Base-by-base conservation (phyloP, 2,113 vertebrate species). In the Indicator maculatus region DNA sequence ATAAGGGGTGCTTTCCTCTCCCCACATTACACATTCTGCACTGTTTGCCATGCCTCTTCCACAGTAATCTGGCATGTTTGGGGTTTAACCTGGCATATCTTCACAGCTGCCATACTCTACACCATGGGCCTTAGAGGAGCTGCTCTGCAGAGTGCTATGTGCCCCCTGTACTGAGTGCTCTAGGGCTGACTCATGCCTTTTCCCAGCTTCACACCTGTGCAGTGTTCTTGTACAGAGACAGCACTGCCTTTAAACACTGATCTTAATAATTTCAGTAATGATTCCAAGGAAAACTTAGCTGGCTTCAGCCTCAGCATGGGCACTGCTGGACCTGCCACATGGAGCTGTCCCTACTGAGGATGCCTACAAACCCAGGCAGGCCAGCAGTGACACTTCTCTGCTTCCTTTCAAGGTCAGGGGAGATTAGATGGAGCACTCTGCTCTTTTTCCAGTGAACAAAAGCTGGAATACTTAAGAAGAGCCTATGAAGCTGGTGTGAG, bases 371-470 rank as follows among this genome's bases (percentile, higher is more conserved):
- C 33, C 36, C 19, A 6, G 1, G 2, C 27, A 20, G 61, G 24
- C n/a, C 16, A 26, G 23, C 66, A 58, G 27, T 86, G 18, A 86
- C 82, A 5, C 39, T 58, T 87, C 61, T 55, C 59, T 86, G n/a
- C 71, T 85, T 96, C 52, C 92, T 87, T 97, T 90, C 88, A 92
- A 97, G 99, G 98, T 82, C 98, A 98, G 79, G 98, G 98, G 50
- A 92, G 98, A 67, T 96, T 98, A 30, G 98, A 99, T 0, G 97
- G 98, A 30, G 98, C 98, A 3, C 65, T 99, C 50, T 98, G 98
- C 89, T 99, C 98, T 31, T 99, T 99, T 96, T 99, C 98, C 66
- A 98, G 92, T 13, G 98, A 98, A 91, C 98, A 98, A 33, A 99
- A 99, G 76, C 77, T 98, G 56, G 98, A 98, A 63, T 99, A 98